Evolutionary conservation across 2,113 vertebrate species (phyloP), one percentile per base, ranked within the genome.

Genomic region (Aramus guarauna): DNA sequence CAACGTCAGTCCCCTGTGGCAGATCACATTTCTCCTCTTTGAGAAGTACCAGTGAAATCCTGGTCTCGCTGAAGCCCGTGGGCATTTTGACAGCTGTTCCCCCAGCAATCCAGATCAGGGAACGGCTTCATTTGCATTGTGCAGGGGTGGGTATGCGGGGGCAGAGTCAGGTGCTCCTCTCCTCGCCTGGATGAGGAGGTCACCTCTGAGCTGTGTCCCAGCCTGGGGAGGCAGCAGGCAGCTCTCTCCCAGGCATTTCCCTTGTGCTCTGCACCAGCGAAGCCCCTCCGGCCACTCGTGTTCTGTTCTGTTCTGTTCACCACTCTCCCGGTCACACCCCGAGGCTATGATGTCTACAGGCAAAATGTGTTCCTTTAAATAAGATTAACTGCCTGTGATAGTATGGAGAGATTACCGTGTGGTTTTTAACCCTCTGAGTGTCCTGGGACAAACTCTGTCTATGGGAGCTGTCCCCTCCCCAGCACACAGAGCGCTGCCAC

Each of bases 281-380:
- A 94, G 32, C 30, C 75, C 85, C 80, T 91, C 30, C 1, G 27
- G 95, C 85, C 67, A 56, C 56, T 74, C n/a, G 19, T 62, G 88
- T 92, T 72, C 94, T 92, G 88, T 92, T 72, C 94, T 92, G 48
- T 74, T 88, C 71, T 48, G 6, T 5, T 2, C 45, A 30, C 27
- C 47, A 32, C 45, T 82, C 62, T 94, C 55, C 53, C 1, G 3
- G 32, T 94, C 88, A 78, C 43, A 39, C 9, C 88, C 43, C 3
- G 2, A 43, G 84, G 74, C 89, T 90, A 39, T 37, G 48, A 58
- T 83, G 89, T 72, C 94, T 92, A 2, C 59, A 36, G 94, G 97
- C 94, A 79, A 94, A 96, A 94, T 52, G 59, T 95, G 94, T 94
- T 97, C 96, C 74, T 94, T 88, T 73, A 90, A 92, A 77, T 62